Evolutionary conservation across 2,888 invertebrate genomes (phyloP).

Genomic region (Cantharis rustica): DNA sequence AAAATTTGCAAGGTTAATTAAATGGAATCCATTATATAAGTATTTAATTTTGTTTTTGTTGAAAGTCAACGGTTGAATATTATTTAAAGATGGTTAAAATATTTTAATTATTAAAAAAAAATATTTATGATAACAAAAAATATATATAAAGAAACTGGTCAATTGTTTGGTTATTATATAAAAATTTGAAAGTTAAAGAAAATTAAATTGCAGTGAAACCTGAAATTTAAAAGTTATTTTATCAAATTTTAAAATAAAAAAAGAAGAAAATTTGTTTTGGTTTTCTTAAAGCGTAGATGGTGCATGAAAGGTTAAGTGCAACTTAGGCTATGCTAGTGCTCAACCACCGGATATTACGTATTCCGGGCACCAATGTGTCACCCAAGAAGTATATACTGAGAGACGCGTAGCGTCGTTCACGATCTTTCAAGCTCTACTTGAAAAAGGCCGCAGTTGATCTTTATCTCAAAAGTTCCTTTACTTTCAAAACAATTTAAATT

Average conservation of each 20-base stretch:
- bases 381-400: slow-evolving; percentile 38
- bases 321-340: slow-evolving; percentile 17
- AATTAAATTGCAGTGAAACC: neutral
- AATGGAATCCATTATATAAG: too few relatives aligned
- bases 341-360: slow-evolving; percentile 41
- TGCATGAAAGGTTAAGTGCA: slow-evolving; percentile 22
- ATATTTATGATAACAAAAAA: too few relatives aligned
- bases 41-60: too few relatives aligned
- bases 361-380: slow-evolving; percentile 43
- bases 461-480: neutral
- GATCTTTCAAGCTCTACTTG: slow-evolving; percentile 38
- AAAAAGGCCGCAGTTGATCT: slow-evolving; percentile 37
- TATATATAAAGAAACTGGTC: neutral
- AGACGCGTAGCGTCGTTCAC: slow-evolving; percentile 33
- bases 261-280: neutral
- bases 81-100: too few relatives aligned
- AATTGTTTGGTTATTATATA: neutral
- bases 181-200: neutral
- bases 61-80: too few relatives aligned
- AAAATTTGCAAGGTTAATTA: too few relatives aligned
- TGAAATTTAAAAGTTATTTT: neutral
- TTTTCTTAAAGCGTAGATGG: slow-evolving; percentile 11
- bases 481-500: neutral
- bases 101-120: too few relatives aligned
- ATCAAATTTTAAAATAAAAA: neutral